Evolutionary conservation across 2,113 vertebrate genomes (phyloP), one percentile per base, ranked within the genome.

Genomic region (Hippocampus guttulatus): DNA sequence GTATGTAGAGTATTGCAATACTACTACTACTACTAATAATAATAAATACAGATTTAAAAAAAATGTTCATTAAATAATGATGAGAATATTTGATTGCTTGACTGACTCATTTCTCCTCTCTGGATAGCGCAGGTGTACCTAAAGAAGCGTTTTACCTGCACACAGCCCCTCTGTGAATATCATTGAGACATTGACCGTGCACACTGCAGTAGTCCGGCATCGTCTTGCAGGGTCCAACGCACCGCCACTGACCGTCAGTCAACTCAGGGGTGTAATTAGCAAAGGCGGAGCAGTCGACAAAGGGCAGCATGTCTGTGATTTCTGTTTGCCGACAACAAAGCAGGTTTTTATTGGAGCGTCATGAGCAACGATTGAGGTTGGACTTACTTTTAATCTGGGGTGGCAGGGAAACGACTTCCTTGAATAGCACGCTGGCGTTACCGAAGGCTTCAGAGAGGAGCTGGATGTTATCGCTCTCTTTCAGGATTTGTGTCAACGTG

Each of bases 181-280:
- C 0, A 74, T 92, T 92, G 0, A 23, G 2, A 67, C 91, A 93
- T 11, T 76, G 1, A 25, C 92, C 92, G 27, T 80, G 88, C 11
- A 52, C 43, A 72, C 85, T 75, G 70, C 92, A 92, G 81, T 82
- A 90, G 66, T 71, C 15, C 1, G 68, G 70, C 21, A 73, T 61
- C 10, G 8, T 78, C 68, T 75, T 80, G 71, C 90, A 91, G n/a
- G 76, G 71, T 67, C 89, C 89, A 52, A 49, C 58, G 79, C 92
- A 93, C 41, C 64, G 41, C 92, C 90, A 91, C n/a, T 47, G 16
- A 47, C 65, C 88, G 30, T 81, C 52, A 40, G 2, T 38, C 10
- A 91, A 11, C 38, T 72, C 73, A 11, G 69, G 1, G 33, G 88
- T 89, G 72, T 90, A 90, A 72, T 86, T 73, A 20, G 64, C 52